These are phyloP conservation scores for Thaleichthys pacificus DNA, from an alignment of 2,797 vertebrate genomes.

Conservation along the genomic window DNA sequence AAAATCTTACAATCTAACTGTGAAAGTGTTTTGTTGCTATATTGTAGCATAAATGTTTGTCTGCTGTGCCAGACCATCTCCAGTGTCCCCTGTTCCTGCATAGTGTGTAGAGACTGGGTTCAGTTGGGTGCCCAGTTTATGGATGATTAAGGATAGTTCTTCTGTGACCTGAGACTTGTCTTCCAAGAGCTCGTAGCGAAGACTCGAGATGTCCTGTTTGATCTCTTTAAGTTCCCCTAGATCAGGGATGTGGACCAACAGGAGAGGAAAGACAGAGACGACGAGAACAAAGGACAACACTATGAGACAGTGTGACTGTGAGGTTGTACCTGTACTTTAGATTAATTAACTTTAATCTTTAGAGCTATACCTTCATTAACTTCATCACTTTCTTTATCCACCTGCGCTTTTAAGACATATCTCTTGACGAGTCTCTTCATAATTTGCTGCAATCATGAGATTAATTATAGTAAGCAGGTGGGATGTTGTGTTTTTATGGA, in stretches of 20 bases:
- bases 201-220: slow-evolving; percentile 90
- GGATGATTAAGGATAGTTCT: slow-evolving; percentile 82
- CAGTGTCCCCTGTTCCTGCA: neutral
- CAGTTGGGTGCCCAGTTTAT: slow-evolving; percentile 85
- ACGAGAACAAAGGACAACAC: neutral
- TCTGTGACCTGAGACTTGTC: slow-evolving; percentile 87
- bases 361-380: slow-evolving; percentile 80
- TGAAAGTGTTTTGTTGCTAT: neutral
- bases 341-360: neutral
- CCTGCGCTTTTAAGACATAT: slow-evolving; percentile 88
- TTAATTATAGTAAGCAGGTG: slow-evolving; percentile 21
- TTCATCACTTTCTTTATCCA: slow-evolving; percentile 88
- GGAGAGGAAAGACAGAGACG: neutral
- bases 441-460: slow-evolving; percentile 77
- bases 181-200: slow-evolving; percentile 86
- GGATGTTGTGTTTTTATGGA: neutral
- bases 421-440: slow-evolving; percentile 90
- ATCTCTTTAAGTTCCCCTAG: slow-evolving; percentile 89
- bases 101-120: slow-evolving; percentile 62
- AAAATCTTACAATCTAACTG: no score
- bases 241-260: neutral
- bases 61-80: neutral
- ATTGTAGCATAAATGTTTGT: neutral
- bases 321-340: neutral
- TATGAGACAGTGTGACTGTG: neutral